phyloP scores from a whole-genome alignment of 1,140 invertebrate genomes.

The Drosophila tsacasi region DNA sequence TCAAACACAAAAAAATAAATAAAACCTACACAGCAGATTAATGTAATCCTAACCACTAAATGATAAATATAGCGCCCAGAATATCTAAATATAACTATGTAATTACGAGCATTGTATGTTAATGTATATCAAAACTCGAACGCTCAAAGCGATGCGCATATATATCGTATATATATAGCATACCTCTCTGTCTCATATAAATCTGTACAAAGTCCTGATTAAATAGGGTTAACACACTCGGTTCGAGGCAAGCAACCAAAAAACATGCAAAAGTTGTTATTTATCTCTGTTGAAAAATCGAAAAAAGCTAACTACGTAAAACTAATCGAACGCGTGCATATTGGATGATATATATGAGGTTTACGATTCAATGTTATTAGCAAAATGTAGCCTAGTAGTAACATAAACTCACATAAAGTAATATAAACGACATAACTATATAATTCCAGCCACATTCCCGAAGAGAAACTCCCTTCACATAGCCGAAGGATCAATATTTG shows the following conservation, averaged over 20 bases:
- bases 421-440: constrained; percentile 8
- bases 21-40: constrained; percentile 40
- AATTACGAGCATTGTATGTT: constrained; percentile 43
- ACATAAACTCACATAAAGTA: constrained; percentile 31
- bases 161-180: constrained; percentile 40
- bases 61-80: constrained; percentile 35
- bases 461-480: constrained; percentile 6
- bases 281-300: constrained; percentile 45
- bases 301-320: constrained; percentile 27
- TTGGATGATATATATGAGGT: constrained; percentile 39
- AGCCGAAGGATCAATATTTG: constrained; percentile 26
- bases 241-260: constrained; percentile 31
- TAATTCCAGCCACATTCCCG: constrained; percentile 33
- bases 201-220: constrained; percentile 45
- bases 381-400: constrained; percentile 67
- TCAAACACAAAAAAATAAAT: constrained; percentile 16
- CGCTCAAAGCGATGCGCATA: constrained; percentile 75
- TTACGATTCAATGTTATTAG: constrained; percentile 69
- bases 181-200: constrained; percentile 32
- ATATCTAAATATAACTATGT: constrained; percentile 30
- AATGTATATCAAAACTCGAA: constrained; percentile 60
- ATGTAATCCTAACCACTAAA: constrained; percentile 41
- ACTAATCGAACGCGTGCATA: constrained; percentile 45
- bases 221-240: constrained; percentile 26
- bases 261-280: constrained; percentile 43